These are phyloP conservation scores for Paramuricea clavata DNA, from an alignment of 92 coral and sea anemone species.

Conservation along the genomic window DNA sequence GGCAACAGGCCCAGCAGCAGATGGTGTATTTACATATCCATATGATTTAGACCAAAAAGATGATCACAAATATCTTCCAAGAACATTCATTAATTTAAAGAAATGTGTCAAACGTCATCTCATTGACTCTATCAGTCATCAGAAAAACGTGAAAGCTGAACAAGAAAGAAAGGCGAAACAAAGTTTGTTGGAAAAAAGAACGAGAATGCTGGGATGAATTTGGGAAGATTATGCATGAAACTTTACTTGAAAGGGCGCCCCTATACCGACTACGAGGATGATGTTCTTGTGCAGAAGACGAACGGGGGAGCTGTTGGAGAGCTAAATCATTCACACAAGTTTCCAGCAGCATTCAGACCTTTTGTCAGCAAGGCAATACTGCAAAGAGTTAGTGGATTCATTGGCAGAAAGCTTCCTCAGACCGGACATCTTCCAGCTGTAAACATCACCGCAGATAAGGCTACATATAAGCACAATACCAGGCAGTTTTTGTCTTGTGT, in stretches of 20 bases:
- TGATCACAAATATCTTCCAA: conserved; percentile 18
- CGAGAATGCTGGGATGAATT: conserved; percentile 36
- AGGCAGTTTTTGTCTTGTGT: conserved; percentile 5
- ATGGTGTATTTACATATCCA: neutral
- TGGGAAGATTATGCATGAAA: conserved; percentile 10
- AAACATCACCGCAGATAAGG: conserved; percentile 8
- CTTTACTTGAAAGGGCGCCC: conserved; percentile 27
- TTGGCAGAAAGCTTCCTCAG: neutral
- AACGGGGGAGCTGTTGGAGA: conserved; percentile 2
- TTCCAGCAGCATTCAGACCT: conserved; percentile 9
- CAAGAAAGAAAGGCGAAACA: conserved; percentile 7
- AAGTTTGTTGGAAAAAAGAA: conserved; percentile 7
- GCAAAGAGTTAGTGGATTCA: neutral
- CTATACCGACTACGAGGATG: conserved; percentile 21
- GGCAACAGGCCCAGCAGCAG: neutral
- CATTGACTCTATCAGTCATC: conserved; percentile 25
- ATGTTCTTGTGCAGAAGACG: conserved; percentile 16
- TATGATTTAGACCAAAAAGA: conserved; percentile 15
- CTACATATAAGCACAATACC: conserved; percentile 1
- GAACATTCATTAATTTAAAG: conserved; percentile 11
- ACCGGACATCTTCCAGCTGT: conserved; percentile 6
- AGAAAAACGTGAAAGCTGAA: conserved; percentile 20
- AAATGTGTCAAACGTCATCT: conserved; percentile 9
- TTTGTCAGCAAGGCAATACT: neutral
- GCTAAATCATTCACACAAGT: conserved; percentile 12